phyloP scores from a whole-genome alignment of 2,113 vertebrate genomes.

The Percopsis transmontana region DNA sequence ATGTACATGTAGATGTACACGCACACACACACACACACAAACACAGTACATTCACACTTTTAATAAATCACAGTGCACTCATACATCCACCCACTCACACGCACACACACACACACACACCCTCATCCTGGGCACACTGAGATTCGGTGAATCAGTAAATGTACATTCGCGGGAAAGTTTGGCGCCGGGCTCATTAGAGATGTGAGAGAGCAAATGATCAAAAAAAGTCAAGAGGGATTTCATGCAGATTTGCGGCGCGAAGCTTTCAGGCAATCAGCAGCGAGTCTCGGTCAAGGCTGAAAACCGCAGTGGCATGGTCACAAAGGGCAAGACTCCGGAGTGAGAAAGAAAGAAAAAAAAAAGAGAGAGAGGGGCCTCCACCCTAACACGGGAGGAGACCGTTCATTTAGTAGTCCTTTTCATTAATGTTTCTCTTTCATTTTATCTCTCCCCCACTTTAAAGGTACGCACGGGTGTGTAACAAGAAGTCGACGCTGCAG shows the following conservation, averaged over 20 bases:
- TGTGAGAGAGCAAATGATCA: slow-evolving; percentile 62
- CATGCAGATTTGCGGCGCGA: slow-evolving; percentile 66
- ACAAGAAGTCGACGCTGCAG: slow-evolving; percentile 45
- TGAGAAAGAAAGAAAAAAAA: background rate
- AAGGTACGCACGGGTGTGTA: slow-evolving; percentile 64
- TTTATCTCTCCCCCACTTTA: slow-evolving; percentile 47
- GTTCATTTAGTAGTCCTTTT: slow-evolving; percentile 75
- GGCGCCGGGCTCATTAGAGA: slow-evolving; percentile 58
- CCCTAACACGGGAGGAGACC: slow-evolving; percentile 56
- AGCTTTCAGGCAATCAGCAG: slow-evolving; percentile 67
- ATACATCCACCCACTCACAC: no score
- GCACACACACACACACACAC: no score
- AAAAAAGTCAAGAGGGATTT: slow-evolving; percentile 60
- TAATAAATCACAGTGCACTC: background rate
- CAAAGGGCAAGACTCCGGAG: slow-evolving; percentile 46
- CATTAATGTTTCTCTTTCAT: slow-evolving; percentile 75
- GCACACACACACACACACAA: slow-evolving; percentile 5
- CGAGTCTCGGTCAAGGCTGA: slow-evolving; percentile 50
- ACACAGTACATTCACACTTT: background rate
- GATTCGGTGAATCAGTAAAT: no score
- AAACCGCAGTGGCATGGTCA: slow-evolving; percentile 59
- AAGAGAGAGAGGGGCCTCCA: slow-evolving; percentile 23
- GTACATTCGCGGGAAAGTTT: slow-evolving; percentile 15
- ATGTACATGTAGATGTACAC: background rate
- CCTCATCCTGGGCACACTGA: no score